phyloP scores from a whole-genome alignment of 2,888 invertebrate genomes.

The Diaphora mendica region DNA sequence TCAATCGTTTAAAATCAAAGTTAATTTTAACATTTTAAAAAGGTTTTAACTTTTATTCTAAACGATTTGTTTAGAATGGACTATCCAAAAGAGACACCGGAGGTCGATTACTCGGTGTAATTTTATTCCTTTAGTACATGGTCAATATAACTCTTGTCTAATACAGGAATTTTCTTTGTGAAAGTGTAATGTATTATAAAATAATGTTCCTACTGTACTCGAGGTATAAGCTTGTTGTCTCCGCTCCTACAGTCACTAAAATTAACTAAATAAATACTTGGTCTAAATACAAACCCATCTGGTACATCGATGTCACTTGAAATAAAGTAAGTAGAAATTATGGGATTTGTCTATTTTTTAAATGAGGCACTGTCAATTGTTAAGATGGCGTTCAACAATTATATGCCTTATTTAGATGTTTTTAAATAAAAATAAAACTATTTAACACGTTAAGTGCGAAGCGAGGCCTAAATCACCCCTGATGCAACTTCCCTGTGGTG shows the following conservation, averaged over 20 bases:
- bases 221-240: slow-evolving; percentile 32
- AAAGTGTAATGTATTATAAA: not conserved
- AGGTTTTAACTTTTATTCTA: not conserved
- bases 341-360: not conserved
- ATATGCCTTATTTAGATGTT: slow-evolving; percentile 21
- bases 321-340: slow-evolving; percentile 33
- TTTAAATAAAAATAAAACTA: not conserved
- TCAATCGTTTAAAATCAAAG: not conserved
- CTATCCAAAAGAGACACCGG: not conserved
- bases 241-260: slow-evolving; percentile 58
- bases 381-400: not conserved
- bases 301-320: slow-evolving; percentile 57
- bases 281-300: slow-evolving; percentile 73
- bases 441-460: too few species aligned
- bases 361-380: not conserved
- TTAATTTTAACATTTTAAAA: not conserved
- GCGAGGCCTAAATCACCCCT: too few species aligned
- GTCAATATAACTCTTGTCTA: not conserved
- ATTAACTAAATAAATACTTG: slow-evolving; percentile 75
- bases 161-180: not conserved
- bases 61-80: not conserved
- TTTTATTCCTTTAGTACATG: not conserved
- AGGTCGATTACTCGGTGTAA: not conserved
- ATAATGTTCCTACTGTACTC: not conserved
- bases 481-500: too few species aligned